Evolutionary conservation across 2,888 invertebrate genomes (phyloP).

Genomic region (Hermaeophaga mercurialis): DNA sequence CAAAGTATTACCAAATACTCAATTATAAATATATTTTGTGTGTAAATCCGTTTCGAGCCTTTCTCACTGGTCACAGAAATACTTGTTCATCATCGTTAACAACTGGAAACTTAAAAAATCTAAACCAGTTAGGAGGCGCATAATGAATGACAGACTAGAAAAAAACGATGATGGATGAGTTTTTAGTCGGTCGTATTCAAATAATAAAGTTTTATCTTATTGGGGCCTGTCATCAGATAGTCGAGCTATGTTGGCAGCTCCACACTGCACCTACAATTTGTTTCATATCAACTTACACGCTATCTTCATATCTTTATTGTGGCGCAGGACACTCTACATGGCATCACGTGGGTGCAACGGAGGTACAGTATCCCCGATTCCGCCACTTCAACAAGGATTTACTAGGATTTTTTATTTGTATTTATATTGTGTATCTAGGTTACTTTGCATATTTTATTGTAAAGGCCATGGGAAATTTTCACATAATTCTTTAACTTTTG

Average conservation of each 20-base stretch:
- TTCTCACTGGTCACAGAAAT: background rate
- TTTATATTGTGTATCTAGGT: no score
- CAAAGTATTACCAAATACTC: no score
- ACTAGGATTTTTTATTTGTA: no score
- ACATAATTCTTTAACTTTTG: no score
- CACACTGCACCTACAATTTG: slow-evolving; percentile 55
- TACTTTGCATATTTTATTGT: no score
- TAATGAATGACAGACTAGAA: slow-evolving; percentile 27
- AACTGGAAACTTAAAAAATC: slow-evolving; percentile 10
- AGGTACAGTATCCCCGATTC: no score
- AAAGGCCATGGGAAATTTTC: no score
- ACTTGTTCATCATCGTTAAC: slow-evolving; percentile 10
- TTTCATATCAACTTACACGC: slow-evolving; percentile 56
- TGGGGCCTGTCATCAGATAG: slow-evolving; percentile 53
- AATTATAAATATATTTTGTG: no score
- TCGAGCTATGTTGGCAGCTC: slow-evolving; percentile 48
- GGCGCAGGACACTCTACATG: slow-evolving; percentile 51
- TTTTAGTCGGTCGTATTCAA: slow-evolving; percentile 30
- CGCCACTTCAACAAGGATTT: no score
- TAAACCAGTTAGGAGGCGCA: slow-evolving; percentile 18
- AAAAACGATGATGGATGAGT: slow-evolving; percentile 31
- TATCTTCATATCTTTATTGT: slow-evolving; percentile 56
- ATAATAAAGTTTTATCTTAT: slow-evolving; percentile 46
- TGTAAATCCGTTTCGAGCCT: no score
- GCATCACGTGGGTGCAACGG: slow-evolving; percentile 48